Percentiles rank a stretch among this genome's conserved stretches.
Evolutionary conservation across 2,797 vertebrate genomes (phyloP).

Genomic region (Xenentodon cancila): DNA sequence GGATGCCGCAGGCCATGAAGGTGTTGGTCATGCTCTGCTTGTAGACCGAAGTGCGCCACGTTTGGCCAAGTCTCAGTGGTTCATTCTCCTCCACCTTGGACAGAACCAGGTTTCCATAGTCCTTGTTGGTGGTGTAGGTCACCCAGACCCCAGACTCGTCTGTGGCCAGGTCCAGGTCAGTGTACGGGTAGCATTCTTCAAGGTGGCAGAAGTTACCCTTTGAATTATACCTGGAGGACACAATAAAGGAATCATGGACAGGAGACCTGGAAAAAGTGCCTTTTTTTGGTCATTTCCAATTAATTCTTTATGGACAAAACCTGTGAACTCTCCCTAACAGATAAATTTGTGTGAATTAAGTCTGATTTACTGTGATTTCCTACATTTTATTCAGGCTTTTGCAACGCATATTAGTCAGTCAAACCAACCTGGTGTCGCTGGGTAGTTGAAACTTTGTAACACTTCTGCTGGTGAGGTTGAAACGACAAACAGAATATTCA

Average conservation of each 20-base stretch:
- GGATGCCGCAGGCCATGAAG: constrained; percentile 78
- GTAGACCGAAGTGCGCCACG: constrained; percentile 76
- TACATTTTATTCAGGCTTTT: no score
- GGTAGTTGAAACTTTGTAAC: constrained; percentile 66
- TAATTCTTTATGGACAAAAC: no score
- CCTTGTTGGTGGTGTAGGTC: constrained; percentile 67
- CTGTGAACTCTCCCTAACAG: no score
- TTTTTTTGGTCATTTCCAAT: no score
- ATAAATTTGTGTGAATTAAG: no score
- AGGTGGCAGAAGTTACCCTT: constrained; percentile 76
- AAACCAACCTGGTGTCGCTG: constrained; percentile 62
- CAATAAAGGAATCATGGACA: neutral
- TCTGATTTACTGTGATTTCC: no score
- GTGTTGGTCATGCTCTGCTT: constrained; percentile 75
- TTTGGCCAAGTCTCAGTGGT: constrained; percentile 35
- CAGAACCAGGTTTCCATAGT: constrained; percentile 78
- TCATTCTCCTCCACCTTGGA: constrained; percentile 60
- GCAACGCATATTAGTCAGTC: no score
- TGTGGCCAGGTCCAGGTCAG: constrained; percentile 79
- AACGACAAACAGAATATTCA: constrained; percentile 67
- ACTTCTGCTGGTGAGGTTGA: constrained; percentile 67
- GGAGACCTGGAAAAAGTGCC: no score
- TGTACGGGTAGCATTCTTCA: constrained; percentile 63
- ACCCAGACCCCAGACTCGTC: constrained; percentile 82
- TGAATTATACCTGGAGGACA: constrained; percentile 63